Evolutionary conservation across 1,140 invertebrate species (phyloP), one percentile per base, ranked within the genome.

Genomic region (Muscidifurax raptorellus): DNA sequence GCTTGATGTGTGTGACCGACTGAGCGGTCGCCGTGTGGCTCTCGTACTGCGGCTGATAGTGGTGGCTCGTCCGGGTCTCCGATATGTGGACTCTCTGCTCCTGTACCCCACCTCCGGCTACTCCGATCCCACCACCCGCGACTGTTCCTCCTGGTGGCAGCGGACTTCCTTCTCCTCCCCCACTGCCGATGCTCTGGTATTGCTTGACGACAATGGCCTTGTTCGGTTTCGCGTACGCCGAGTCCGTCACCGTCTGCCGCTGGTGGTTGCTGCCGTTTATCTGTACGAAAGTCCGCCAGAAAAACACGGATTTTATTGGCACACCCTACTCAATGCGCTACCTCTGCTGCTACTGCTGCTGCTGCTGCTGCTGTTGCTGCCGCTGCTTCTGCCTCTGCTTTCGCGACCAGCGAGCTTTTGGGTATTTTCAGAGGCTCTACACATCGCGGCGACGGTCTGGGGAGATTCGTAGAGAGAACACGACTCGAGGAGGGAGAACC

Each of bases 141-240:
- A 85, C 91, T 89, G 76, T 90, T 52, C 47, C 52, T 59, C 52
- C 52, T 91, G 80, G 92, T 89, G 84, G 92, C 91, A 30, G 91
- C 90, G 72, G 72, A 40, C 0, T 91, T 90, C 52, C 66, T 92
- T 25, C 89, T 88, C 59, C 91, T 90, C 69, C 52, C 0, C 52
- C 22, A 6, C 18, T 18, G 22, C 52, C 7, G 22, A 22, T 59
- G 52, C 52, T 59, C 52, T 59, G 52, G 52, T 32, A 52, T 28
- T 83, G 75, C 72, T 82, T 32, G 72, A 28, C 13, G 67, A 44
- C 82, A 28, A 40, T 77, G 36, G 94, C 95, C 90, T 95, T 95
- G 87, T 95, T 95, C 10, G 95, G 95, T 88, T 95, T 95, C 83
- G 95, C 95, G 94, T 97, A 97, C 3, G 85, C 67, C 27, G 95